Conservation (phyloP, 2,888 invertebrate species). For the Ormia ochracea region DNA sequence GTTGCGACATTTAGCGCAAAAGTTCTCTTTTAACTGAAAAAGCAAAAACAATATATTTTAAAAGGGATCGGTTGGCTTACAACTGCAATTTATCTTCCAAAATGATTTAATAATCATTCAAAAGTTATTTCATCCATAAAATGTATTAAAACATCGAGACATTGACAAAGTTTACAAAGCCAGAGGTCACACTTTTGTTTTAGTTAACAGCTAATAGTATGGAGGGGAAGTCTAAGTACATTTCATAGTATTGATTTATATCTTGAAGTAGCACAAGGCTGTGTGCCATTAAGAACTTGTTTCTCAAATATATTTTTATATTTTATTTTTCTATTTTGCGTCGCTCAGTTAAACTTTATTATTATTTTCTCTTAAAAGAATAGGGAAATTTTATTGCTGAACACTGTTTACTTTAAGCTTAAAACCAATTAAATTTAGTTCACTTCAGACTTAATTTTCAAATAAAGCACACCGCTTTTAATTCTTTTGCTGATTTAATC, state of each 20-base stretch:
- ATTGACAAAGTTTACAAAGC: constrained; percentile 51
- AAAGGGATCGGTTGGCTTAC: constrained; percentile 12
- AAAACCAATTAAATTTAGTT: constrained; percentile 55
- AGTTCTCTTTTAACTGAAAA: not conserved
- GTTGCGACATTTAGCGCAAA: constrained; percentile 15
- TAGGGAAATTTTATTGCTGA: not conserved
- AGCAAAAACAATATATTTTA: constrained; percentile 10
- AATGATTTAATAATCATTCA: constrained; percentile 43
- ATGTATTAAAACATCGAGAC: not conserved
- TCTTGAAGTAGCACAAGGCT: constrained; percentile 52
- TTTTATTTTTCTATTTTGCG: not conserved
- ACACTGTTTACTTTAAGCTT: not conserved
- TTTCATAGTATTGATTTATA: constrained; percentile 51
- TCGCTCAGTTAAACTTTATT: too few relatives aligned
- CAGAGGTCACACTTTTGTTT: constrained; percentile 54
- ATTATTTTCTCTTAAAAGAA: too few relatives aligned
- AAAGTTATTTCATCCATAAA: too few relatives aligned
- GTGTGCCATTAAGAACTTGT: too few relatives aligned
- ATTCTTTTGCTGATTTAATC: constrained; percentile 54
- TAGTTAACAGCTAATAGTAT: constrained; percentile 35
- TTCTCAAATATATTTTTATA: not conserved
- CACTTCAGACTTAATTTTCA: constrained; percentile 39
- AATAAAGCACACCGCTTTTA: constrained; percentile 53
- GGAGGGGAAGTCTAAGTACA: not conserved
- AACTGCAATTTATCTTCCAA: constrained; percentile 8